Conservation (phyloP, 1,140 invertebrate species). For the Lethocerus indicus region DNA sequence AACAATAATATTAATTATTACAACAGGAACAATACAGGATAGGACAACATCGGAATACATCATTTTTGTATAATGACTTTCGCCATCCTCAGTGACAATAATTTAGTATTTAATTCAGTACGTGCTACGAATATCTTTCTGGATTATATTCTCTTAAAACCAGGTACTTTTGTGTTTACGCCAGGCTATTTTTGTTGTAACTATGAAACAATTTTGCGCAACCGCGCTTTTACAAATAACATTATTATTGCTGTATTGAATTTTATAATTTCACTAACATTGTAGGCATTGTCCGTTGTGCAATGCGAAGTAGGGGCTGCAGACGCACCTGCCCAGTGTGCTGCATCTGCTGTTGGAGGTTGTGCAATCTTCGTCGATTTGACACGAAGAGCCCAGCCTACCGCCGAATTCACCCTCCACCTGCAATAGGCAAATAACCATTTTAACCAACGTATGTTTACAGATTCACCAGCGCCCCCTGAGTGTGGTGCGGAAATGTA, state of each 20-base stretch:
- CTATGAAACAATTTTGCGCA: no score
- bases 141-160: neutral
- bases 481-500: no score
- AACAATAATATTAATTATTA: no score
- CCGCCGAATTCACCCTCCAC: slow-evolving; percentile 10
- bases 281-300: slow-evolving; percentile 44
- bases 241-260: neutral
- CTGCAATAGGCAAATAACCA: no score
- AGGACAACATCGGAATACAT: no score
- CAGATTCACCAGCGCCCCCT: no score
- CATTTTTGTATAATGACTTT: no score
- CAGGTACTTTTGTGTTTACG: neutral
- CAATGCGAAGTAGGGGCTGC: slow-evolving; percentile 44
- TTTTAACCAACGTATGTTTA: no score
- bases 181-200: neutral
- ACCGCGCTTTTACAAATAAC: neutral
- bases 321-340: slow-evolving; percentile 40
- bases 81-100: neutral
- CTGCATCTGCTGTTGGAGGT: slow-evolving; percentile 33
- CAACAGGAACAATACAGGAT: no score
- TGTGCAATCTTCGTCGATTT: slow-evolving; percentile 34
- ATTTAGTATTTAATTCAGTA: neutral
- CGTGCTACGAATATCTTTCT: neutral
- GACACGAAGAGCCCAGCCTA: slow-evolving; percentile 24
- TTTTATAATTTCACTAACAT: slow-evolving; percentile 34